Percentiles rank a stretch among this genome's conserved stretches.
Conservation (phyloP, 1,140 invertebrate species). For the Drosophila serrata region DNA sequence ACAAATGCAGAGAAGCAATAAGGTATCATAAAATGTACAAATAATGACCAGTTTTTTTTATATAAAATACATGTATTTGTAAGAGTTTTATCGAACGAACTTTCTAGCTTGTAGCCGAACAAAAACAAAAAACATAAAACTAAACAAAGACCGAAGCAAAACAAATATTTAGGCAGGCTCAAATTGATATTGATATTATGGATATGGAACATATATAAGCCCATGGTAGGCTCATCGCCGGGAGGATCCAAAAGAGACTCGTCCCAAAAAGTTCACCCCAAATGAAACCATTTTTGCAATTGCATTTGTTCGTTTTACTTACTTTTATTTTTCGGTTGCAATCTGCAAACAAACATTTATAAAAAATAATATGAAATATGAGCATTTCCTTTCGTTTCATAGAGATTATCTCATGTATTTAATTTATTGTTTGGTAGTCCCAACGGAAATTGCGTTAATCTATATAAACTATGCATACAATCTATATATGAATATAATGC, state of each 20-base stretch:
- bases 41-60: constrained; percentile 57
- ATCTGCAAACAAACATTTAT: constrained; percentile 21
- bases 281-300: constrained; percentile 51
- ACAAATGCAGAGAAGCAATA: constrained; percentile 36
- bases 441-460: constrained; percentile 59
- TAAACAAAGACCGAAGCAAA: constrained; percentile 17
- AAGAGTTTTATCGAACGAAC: constrained; percentile 39
- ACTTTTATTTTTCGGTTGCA: constrained; percentile 33
- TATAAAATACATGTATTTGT: constrained; percentile 33
- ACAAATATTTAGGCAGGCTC: constrained; percentile 34
- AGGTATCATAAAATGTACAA: constrained; percentile 70
- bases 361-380: constrained; percentile 18
- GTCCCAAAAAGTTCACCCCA: constrained; percentile 41
- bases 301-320: constrained; percentile 36
- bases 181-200: constrained; percentile 25
- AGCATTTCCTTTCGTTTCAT: constrained; percentile 43
- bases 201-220: constrained; percentile 11
- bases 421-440: constrained; percentile 50
- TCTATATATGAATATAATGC: constrained; percentile 63
- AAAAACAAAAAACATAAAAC: neutral
- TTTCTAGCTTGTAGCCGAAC: constrained; percentile 56
- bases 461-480: constrained; percentile 62
- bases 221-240: constrained; percentile 45
- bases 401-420: constrained; percentile 22
- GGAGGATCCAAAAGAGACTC: constrained; percentile 35